These are phyloP conservation scores for Boulengeromyrus knoepffleri DNA, from an alignment of 2,113 vertebrate species.

Conservation along the genomic window DNA sequence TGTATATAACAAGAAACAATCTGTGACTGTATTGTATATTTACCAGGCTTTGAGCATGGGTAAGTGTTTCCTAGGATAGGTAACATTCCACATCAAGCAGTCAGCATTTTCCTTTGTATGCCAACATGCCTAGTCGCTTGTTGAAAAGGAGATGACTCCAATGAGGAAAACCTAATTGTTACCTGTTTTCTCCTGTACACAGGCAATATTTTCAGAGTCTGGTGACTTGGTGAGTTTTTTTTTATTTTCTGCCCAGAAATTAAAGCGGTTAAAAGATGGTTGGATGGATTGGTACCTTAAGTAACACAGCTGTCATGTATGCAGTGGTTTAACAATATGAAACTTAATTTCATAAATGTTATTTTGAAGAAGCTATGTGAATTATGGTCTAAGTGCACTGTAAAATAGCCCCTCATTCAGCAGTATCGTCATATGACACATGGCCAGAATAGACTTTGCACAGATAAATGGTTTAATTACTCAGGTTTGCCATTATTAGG, in stretches of 20 bases:
- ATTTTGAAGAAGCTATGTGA: background rate
- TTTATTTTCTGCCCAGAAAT: background rate
- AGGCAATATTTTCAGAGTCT: conserved; percentile 33
- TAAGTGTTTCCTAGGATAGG: background rate
- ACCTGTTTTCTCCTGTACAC: background rate
- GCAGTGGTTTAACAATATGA: background rate
- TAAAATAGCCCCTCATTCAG: background rate
- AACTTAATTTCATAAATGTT: background rate
- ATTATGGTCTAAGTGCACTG: background rate
- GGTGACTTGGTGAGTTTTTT: conserved; percentile 52
- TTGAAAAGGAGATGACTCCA: background rate
- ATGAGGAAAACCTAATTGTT: background rate
- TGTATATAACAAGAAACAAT: background rate
- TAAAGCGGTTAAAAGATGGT: background rate
- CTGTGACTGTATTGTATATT: background rate
- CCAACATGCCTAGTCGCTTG: background rate
- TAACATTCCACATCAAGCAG: background rate
- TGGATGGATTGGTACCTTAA: background rate
- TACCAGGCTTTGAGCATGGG: background rate
- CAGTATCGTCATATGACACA: background rate
- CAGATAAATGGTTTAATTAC: background rate
- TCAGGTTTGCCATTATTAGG: background rate
- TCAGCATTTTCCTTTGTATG: background rate
- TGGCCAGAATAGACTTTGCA: background rate
- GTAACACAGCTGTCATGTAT: background rate